Evolutionary conservation across 2,113 vertebrate species (phyloP).

Genomic region (human (Homo sapiens)): GRCh38 chr11:23148001-23148500

Average conservation of each 20-base stretch:
- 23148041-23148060: neutral
- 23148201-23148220: neutral
- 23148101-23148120: neutral
- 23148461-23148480: neutral
- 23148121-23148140: neutral
- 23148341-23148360: neutral
- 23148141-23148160: neutral
- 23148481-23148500: neutral
- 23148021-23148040: neutral
- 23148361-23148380: neutral
- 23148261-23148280: neutral
- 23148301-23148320: neutral
- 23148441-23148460: neutral
- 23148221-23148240: neutral
- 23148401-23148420: neutral
- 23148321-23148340: neutral
- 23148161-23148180: neutral
- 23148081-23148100: neutral
- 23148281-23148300: neutral
- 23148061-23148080: neutral
- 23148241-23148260: neutral
- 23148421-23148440: neutral
- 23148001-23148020: neutral
- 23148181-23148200: neutral
- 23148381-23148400: neutral